Percentiles rank a stretch among this genome's conserved stretches.
These are phyloP conservation scores for Trichonephila clavipes DNA, from an alignment of 1,140 invertebrate genomes.

Conservation along the genomic window DNA sequence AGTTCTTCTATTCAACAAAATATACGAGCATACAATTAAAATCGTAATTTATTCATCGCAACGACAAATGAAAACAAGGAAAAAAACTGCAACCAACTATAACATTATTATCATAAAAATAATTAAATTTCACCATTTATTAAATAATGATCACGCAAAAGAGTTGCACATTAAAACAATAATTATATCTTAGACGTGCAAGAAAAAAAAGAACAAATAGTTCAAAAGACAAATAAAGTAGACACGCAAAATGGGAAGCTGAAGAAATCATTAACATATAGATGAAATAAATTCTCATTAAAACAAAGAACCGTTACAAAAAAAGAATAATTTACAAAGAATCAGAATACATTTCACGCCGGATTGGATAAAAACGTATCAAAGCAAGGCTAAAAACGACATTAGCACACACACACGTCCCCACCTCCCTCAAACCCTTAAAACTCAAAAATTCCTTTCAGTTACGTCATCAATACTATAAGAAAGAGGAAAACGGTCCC, in stretches of 20 bases:
- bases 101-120: no score
- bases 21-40: no score
- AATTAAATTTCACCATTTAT: no score
- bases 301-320: background rate
- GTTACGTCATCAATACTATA: background rate
- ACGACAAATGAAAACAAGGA: no score
- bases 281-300: conserved; percentile 28
- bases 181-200: background rate
- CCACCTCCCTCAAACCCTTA: no score
- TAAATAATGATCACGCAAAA: background rate
- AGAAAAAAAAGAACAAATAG: background rate
- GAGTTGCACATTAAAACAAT: background rate
- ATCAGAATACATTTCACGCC: background rate
- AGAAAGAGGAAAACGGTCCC: background rate
- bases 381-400: background rate
- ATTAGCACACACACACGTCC: background rate
- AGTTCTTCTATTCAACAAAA: no score
- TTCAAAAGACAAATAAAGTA: background rate
- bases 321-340: background rate
- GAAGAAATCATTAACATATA: background rate
- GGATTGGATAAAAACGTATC: background rate
- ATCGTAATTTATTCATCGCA: no score
- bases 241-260: background rate
- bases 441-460: background rate
- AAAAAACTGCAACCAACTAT: no score